Base-by-base conservation (phyloP, 2,888 invertebrate species). In the Watsonalla cultraria region DNA sequence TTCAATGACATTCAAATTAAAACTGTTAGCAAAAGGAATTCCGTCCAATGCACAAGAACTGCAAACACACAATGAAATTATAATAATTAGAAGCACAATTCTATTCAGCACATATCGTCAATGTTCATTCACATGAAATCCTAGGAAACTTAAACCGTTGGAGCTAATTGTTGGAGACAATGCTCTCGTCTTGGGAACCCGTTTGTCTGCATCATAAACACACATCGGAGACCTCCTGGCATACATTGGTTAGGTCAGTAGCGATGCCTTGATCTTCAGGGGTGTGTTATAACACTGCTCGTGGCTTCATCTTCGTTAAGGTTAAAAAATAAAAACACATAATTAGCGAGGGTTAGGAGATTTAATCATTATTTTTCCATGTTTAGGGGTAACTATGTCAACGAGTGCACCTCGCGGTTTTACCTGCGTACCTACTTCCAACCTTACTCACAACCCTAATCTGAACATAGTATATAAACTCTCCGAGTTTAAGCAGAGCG, bases 191-290 rank as follows among this genome's bases (percentile, higher is more conserved):
- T 75, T 84, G 85, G 78, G 86, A 85, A 86, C 69, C 67, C 68
- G 66, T 64, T 57, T 57, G 60, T 37, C 68, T 58, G 67, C 66
- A 66, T 78, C 79, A 73, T 86, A 87, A 88, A 90, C 86, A 86
- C 80, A 87, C 79, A 80, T 86, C 55, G 57, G 60, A 81, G 85
- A 87, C 89, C 86, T 64, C 77, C 64, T 89, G 82, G 82, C 89
- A 82, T 67, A 87, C 81, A 79, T 86, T 60, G 45, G n/a, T 47
- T 55, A 52, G 63, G 63, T 64, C 60, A 61, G 45, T 55, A 54
- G 60, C 57, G 8, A 37, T 37, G 14, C 14, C 49, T 49, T 37
- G 14, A 13, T 39, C 37, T 49, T 37, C 14, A 13, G 37, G 42
- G 42, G 5, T 42, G 42, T 11, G 5, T 11, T 14, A 39, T 39